Evolutionary conservation across 2,888 invertebrate species (phyloP).

Genomic region (Antitype chi): DNA sequence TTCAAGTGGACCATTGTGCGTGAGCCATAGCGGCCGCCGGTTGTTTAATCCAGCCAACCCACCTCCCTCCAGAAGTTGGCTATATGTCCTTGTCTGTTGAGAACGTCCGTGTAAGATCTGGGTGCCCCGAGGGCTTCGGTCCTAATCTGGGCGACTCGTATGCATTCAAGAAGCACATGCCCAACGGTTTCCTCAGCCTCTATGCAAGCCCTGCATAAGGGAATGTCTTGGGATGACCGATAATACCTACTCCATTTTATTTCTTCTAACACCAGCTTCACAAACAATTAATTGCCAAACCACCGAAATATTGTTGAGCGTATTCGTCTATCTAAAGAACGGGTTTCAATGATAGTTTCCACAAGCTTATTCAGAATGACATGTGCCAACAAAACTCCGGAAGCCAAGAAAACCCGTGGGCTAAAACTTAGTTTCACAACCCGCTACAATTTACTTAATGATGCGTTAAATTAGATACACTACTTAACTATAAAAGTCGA

Average conservation of each 20-base stretch:
- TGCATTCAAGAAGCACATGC: too few relatives aligned
- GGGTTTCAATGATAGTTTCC: not conserved
- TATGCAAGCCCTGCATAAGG: too few relatives aligned
- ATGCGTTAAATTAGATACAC: constrained; percentile 66
- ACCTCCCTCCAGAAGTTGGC: too few relatives aligned
- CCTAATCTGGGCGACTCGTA: too few relatives aligned
- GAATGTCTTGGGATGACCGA: not conserved
- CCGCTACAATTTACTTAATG: constrained; percentile 64
- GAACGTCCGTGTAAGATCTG: too few relatives aligned
- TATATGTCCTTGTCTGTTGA: too few relatives aligned
- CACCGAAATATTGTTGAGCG: not conserved
- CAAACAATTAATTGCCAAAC: not conserved
- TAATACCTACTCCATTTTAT: not conserved
- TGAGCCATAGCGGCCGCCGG: too few relatives aligned
- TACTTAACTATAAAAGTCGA: constrained; percentile 62
- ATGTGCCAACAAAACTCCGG: constrained; percentile 38
- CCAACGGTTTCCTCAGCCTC: too few relatives aligned
- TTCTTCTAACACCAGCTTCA: not conserved
- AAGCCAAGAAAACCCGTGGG: constrained; percentile 50
- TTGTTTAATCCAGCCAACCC: too few relatives aligned
- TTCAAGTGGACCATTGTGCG: too few relatives aligned
- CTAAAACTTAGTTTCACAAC: constrained; percentile 55
- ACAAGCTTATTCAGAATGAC: constrained; percentile 27
- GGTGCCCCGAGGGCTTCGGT: too few relatives aligned
- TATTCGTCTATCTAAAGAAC: not conserved